Conservation (phyloP, 2,797 vertebrate genomes). For the Iguana delicatissima region DNA sequence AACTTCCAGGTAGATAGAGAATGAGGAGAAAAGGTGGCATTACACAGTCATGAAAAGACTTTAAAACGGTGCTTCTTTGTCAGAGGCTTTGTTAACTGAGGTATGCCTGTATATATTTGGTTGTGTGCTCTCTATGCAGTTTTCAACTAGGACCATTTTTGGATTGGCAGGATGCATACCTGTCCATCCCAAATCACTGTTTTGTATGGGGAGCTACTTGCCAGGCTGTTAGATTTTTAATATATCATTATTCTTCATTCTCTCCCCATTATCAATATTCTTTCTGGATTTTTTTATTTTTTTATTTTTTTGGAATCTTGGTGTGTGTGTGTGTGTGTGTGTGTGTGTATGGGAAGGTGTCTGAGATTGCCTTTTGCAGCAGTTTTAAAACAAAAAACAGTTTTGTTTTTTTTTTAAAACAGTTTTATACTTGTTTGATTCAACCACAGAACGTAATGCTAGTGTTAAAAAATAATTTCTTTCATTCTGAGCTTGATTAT, state of each 20-base stretch:
- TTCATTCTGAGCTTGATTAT: constrained; percentile 13
- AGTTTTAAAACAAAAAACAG: too few relatives aligned
- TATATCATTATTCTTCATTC: neutral
- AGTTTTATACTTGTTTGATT: neutral
- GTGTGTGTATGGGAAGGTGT: neutral
- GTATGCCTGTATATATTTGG: neutral
- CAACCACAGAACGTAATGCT: neutral
- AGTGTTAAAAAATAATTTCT: constrained; percentile 17
- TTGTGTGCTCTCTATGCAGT: neutral
- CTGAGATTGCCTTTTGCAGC: too few relatives aligned
- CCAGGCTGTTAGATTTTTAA: neutral
- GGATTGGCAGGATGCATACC: too few relatives aligned
- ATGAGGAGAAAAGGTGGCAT: too few relatives aligned
- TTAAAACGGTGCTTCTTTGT: too few relatives aligned
- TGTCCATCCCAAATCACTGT: neutral
- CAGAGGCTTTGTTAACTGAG: too few relatives aligned
- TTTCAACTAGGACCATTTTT: neutral
- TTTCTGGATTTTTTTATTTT: too few relatives aligned
- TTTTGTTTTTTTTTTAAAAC: too few relatives aligned
- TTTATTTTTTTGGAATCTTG: neutral
- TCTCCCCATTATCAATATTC: neutral
- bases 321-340: too few relatives aligned
- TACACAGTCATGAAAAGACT: too few relatives aligned
- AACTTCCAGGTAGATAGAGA: too few relatives aligned
- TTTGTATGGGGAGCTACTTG: neutral